Evolutionary conservation across 2,113 vertebrate genomes (phyloP), one percentile per base, ranked within the genome.

Genomic region (Potamarius usumacintae): DNA sequence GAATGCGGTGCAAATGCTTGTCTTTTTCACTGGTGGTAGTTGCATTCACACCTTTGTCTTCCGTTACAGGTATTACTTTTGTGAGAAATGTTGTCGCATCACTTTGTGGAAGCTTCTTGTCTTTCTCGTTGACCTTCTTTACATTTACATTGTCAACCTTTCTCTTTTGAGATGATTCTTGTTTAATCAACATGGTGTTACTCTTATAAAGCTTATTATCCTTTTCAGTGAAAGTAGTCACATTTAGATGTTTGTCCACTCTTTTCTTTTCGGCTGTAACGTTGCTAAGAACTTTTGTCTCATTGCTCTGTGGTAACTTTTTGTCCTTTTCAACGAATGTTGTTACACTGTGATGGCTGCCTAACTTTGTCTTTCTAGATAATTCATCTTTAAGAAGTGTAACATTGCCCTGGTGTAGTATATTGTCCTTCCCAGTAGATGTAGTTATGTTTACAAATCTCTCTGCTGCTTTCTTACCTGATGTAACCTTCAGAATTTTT

Each of bases 321-420:
- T 81, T 79, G 10, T 69, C n/a, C 53, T 58, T 86, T 27, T 69
- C 76, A 55, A 0, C 15, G 11, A 25, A 15, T 60, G 20, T 27
- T 48, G 90, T 92, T 87, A 82, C 7, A 84, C 93, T 93, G 6
- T 90, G 86, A 69, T 89, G 90, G 87, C 80, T 94, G 58, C 87
- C 86, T 0, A 25, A 7, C 63, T 84, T 88, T 42, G 74, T 67
- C 34, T 60, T 89, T 83, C 57, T 50, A 82, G 81, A 25, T 62
- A 14, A 42, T 83, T 30, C 60, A 1, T 57, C 58, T 63, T 76
- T 82, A 52, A 22, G 22, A 18, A 11, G 0, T 3, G 76, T 86
- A 27, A 15, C 50, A 42, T 20, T 72, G 63, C 42, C 65, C 30
- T 72, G 22, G 15, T 69, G 63, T 25, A 58, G 22, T 25, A 72